These are phyloP conservation scores for Dryobates pubescens DNA, from an alignment of 2,797 vertebrate species.

Conservation along the genomic window DNA sequence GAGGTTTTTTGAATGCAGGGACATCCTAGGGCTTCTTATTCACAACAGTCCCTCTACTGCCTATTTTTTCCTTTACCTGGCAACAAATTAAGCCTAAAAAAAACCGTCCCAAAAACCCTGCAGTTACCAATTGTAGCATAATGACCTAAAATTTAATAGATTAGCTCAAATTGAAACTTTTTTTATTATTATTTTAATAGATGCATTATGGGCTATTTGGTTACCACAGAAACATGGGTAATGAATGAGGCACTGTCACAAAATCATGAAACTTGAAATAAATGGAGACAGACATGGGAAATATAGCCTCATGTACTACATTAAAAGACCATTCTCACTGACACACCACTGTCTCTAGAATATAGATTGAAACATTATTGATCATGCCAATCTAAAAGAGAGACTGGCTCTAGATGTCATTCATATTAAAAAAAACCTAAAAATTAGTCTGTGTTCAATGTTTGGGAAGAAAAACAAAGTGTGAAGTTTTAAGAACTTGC, in stretches of 20 bases:
- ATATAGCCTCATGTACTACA: not conserved
- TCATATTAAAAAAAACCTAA: not conserved
- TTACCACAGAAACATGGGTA: constrained; percentile 52
- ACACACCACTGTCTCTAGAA: not conserved
- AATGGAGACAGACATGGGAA: not conserved
- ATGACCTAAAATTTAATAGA: constrained; percentile 41
- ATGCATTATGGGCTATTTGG: constrained; percentile 42
- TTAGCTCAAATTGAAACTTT: constrained; percentile 54
- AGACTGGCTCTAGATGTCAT: not conserved
- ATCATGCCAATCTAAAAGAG: not conserved
- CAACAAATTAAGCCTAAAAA: constrained; percentile 1
- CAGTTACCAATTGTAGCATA: not conserved
- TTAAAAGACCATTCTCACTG: not conserved
- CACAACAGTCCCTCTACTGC: not conserved
- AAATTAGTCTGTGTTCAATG: not conserved
- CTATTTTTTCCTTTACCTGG: not conserved
- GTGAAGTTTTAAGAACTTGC: not conserved
- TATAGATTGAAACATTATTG: not conserved
- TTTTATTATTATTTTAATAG: not conserved
- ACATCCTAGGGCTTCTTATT: constrained; percentile 3
- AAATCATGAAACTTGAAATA: constrained; percentile 46
- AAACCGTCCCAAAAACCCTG: not conserved
- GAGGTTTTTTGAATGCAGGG: not conserved
- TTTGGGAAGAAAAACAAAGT: not conserved
- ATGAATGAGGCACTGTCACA: not conserved